Percentiles rank a stretch among this genome's conserved stretches.
Conservation (phyloP, 2,113 vertebrate species). For the Podilymbus podiceps region DNA sequence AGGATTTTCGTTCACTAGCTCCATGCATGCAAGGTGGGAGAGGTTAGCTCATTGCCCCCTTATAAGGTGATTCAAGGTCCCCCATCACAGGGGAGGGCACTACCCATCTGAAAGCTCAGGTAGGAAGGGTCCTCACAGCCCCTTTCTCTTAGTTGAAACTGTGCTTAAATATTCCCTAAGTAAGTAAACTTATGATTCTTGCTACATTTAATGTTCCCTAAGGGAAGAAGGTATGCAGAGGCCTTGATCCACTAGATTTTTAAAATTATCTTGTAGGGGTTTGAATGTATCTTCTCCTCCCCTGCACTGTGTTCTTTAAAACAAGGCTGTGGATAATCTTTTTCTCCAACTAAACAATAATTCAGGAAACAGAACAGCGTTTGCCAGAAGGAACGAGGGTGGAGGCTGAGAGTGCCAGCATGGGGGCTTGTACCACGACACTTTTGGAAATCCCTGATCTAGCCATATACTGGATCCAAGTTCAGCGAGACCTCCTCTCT, state of each 20-base stretch:
- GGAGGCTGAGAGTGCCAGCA: not conserved
- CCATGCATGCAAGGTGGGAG: not conserved
- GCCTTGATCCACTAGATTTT: not conserved
- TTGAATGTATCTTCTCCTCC: not conserved
- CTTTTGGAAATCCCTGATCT: not conserved
- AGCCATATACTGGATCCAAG: not conserved
- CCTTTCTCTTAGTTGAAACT: not conserved
- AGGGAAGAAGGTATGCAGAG: not conserved
- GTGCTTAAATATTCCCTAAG: not conserved
- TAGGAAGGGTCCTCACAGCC: not conserved
- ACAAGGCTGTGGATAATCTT: not conserved
- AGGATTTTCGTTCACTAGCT: not conserved
- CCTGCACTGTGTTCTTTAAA: not conserved
- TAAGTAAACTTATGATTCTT: not conserved
- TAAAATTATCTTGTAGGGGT: not conserved
- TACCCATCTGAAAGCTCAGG: not conserved
- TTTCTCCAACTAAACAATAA: not conserved
- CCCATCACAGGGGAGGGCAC: not conserved
- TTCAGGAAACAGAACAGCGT: not conserved
- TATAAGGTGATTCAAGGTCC: not conserved
- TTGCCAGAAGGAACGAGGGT: not conserved
- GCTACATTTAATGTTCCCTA: not conserved
- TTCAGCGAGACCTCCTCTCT: not conserved
- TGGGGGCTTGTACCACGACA: not conserved
- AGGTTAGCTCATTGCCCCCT: not conserved